Base-by-base conservation (phyloP, 2,113 vertebrate species). In the Salvator merianae region DNA sequence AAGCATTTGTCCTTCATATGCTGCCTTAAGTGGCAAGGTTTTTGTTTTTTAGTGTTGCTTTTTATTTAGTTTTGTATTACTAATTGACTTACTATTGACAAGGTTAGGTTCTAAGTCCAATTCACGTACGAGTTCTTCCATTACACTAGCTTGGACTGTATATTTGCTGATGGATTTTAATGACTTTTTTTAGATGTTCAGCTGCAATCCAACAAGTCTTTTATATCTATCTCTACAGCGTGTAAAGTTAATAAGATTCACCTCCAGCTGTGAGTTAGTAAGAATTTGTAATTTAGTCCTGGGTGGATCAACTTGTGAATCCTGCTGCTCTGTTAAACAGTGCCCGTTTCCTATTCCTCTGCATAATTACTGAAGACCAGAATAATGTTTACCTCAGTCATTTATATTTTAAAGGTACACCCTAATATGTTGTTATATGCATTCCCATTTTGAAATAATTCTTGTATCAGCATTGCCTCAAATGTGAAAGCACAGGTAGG, bases 241-340 rank as follows among this genome's bases (percentile, higher is more conserved):
- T 63, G 40, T 50, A 79, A 73, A 65, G 66, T 65, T 85, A 85
- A 79, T 79, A 55, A 85, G 76, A 79, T 63, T 85, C 50, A 50
- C 69, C 77, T 85, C 83, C 76, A 79, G 40, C 53, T 20, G 40
- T 84, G 83, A 84, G 82, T 84, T 34, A 84, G 83, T 77, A 72
- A 40, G 77, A 85, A 47, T 85, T 32, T 85, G 70, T 65, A 85
- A 85, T 85, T 72, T 79, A 79, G 72, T 79, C 77, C 83, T 36
- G 38, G 77, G 82, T 84, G 74, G 76, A 71, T 84, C 76, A 84
- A 84, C 36, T 50, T 71, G 38, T 79, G n/a, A 79, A 73, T 63
- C 59, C 53, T 79, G n/a, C n/a, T 36, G 38, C 36, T 85, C 76
- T 79, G 55, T 65, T 84, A n/a, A n/a, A 72, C n/a, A 36, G 55